Conservation (phyloP, 2,797 vertebrate species). For the Passerculus sandwichensis region DNA sequence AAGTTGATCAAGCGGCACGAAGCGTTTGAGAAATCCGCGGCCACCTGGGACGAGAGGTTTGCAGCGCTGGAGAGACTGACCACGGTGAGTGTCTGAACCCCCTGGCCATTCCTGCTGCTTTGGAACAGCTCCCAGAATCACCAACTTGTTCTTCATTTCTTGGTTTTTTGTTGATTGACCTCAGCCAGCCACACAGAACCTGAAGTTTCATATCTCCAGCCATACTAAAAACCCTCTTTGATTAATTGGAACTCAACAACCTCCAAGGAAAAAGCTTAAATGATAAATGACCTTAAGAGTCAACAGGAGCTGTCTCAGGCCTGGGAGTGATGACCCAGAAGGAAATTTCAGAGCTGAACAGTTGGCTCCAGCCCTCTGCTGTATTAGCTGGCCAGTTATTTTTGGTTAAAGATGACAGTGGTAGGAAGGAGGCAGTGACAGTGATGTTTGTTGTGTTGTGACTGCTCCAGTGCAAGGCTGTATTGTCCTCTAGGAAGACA, state of each 20-base stretch:
- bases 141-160: rapidly evolving
- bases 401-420: not conserved
- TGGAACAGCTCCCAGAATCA: not conserved
- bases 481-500: not conserved
- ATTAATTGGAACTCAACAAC: not conserved
- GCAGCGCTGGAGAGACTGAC: conserved; percentile 92
- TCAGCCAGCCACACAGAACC: not conserved
- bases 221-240: not conserved
- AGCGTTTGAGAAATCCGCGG: conserved; percentile 95
- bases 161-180: rapidly evolving
- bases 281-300: not conserved
- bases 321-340: not conserved
- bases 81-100: conserved; percentile 79
- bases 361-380: not conserved
- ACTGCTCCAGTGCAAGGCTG: not conserved
- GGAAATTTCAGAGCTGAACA: not conserved
- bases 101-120: not conserved
- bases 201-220: not conserved
- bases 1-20: conserved; percentile 95
- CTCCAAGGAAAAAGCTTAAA: not conserved
- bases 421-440: rapidly evolving
- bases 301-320: not conserved
- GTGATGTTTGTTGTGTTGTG: not conserved
- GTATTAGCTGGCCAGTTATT: not conserved
- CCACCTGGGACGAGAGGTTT: conserved; percentile 96